phyloP scores from a whole-genome alignment of 2,113 vertebrate genomes.

The Puntigrus tetrazona region DNA sequence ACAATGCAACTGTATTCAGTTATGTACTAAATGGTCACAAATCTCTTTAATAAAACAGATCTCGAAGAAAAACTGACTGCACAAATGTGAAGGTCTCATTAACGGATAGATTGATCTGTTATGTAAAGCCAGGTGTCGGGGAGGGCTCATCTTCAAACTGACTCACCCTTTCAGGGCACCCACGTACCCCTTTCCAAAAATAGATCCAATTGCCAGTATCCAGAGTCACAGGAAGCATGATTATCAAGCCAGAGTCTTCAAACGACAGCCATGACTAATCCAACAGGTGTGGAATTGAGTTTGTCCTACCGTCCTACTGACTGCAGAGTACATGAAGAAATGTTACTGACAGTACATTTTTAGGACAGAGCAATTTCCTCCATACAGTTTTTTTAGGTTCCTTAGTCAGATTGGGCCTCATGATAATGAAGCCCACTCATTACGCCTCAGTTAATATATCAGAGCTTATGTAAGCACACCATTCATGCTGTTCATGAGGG shows the following conservation, averaged over 20 bases:
- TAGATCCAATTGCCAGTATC: conserved; percentile 31
- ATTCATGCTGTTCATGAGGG: conserved; percentile 35
- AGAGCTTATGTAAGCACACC: conserved; percentile 52
- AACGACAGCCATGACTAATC: conserved; percentile 41
- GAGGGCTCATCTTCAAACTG: conserved; percentile 32
- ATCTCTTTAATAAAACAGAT: neutral
- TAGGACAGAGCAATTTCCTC: neutral
- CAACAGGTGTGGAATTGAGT: conserved; percentile 37
- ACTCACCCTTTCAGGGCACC: conserved; percentile 51
- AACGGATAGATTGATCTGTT: conserved; percentile 41
- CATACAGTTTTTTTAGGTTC: conserved; percentile 5
- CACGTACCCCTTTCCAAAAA: conserved; percentile 47
- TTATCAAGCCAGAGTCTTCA: conserved; percentile 16
- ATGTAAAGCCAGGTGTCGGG: conserved; percentile 45
- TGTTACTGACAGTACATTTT: neutral
- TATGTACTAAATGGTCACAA: neutral
- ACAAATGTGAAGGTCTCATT: conserved; percentile 19
- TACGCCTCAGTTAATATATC: conserved; percentile 30
- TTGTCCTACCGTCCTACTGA: conserved; percentile 9
- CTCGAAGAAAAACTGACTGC: neutral
- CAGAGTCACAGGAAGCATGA: conserved; percentile 9
- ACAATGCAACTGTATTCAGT: neutral
- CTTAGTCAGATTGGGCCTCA: conserved; percentile 18
- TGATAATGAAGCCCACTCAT: conserved; percentile 36
- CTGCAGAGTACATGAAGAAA: neutral